A percentile compares a stretch with the other conserved stretches of the same genome.
Conservation (phyloP, 1,140 invertebrate genomes). For the Diploscapter pachys region DNA sequence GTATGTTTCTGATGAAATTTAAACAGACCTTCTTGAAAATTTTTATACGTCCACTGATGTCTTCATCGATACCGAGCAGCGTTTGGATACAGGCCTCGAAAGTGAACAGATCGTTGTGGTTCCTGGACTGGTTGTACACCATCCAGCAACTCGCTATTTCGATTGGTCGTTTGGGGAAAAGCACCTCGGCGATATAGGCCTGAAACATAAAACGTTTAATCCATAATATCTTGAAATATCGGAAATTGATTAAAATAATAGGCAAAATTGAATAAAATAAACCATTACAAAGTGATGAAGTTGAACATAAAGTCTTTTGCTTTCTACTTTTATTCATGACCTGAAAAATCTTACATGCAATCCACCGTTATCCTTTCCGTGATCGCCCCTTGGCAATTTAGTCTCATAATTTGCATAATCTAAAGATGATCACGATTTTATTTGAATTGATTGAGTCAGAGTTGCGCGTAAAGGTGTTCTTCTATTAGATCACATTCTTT, state of each 20-base stretch:
- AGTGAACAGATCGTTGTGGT: conserved; percentile 20
- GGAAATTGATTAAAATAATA: neutral
- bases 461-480: too few relatives aligned
- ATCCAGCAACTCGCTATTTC: conserved; percentile 13
- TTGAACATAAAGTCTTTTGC: too few relatives aligned
- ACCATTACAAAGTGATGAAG: too few relatives aligned
- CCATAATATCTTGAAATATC: too few relatives aligned
- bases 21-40: conserved; percentile 23
- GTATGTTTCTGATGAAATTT: neutral
- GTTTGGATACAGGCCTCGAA: conserved; percentile 36
- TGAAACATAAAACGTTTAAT: neutral
- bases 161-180: conserved; percentile 3
- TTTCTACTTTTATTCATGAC: neutral
- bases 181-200: conserved; percentile 15
- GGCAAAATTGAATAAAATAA: too few relatives aligned
- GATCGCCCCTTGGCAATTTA: conserved; percentile 17
- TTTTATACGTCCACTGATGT: conserved; percentile 10
- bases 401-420: conserved; percentile 33
- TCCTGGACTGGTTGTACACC: conserved; percentile 24
- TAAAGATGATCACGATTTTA: neutral
- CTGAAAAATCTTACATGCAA: conserved; percentile 25
- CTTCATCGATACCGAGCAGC: conserved; percentile 5
- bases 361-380: conserved; percentile 36
- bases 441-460: neutral
- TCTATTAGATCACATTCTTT: too few relatives aligned